Conservation (phyloP, 1,140 invertebrate genomes). For the Magallana gigas region DNA sequence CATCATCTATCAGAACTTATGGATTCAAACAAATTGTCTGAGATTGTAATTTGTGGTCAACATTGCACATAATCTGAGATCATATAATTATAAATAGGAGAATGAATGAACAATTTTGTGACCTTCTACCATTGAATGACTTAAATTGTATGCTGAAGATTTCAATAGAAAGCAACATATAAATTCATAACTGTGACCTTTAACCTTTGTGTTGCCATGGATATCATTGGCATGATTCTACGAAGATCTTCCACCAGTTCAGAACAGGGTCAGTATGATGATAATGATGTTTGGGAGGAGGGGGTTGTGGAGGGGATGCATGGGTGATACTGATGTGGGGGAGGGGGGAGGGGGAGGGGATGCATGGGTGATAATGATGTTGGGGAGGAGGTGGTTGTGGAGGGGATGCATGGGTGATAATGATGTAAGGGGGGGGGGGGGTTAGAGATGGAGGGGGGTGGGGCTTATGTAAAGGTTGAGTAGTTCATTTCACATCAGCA, state of each 20-base stretch:
- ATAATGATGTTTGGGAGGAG: not conserved
- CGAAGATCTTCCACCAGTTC: slow-evolving; percentile 30
- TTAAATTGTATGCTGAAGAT: too few relatives aligned
- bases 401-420: not conserved
- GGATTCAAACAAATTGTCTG: too few relatives aligned
- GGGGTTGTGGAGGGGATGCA: not conserved
- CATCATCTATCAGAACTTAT: too few relatives aligned
- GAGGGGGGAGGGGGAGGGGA: not conserved
- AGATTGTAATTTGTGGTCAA: too few relatives aligned
- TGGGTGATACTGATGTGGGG: not conserved
- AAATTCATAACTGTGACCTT: not conserved
- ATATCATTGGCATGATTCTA: slow-evolving; percentile 47
- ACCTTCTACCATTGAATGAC: too few relatives aligned
- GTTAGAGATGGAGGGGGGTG: too few relatives aligned
- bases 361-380: not conserved
- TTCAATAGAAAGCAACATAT: too few relatives aligned
- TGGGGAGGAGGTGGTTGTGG: not conserved
- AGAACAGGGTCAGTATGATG: not conserved
- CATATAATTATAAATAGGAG: too few relatives aligned
- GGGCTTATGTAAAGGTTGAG: too few relatives aligned
- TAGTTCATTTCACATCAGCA: too few relatives aligned
- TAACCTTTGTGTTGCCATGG: not conserved
- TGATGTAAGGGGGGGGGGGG: not conserved
- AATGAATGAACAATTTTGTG: too few relatives aligned
- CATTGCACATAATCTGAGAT: too few relatives aligned